Conservation (phyloP, 2,113 vertebrate genomes). For the Coptodon rendalli region DNA sequence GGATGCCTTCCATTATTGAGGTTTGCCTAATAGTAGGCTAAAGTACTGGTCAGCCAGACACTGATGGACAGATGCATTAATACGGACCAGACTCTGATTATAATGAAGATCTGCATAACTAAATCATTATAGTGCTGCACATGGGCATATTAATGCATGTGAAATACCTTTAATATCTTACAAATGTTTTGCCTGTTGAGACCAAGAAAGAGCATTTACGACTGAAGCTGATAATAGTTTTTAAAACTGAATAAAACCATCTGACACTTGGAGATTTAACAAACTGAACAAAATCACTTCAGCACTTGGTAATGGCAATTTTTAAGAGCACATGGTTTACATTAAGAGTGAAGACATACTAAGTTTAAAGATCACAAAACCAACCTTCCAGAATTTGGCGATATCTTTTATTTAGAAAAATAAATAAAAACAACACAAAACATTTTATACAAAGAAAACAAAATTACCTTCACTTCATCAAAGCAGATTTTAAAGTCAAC, state of each 20-base stretch:
- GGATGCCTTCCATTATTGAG: background rate
- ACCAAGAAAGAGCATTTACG: background rate
- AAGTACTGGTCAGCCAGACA: background rate
- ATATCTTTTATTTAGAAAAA: conserved; percentile 63
- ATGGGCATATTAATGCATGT: background rate
- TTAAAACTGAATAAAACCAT: background rate
- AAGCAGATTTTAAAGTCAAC: background rate
- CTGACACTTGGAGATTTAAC: background rate
- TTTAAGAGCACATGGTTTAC: background rate
- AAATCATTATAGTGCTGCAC: background rate
- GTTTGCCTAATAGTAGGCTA: background rate
- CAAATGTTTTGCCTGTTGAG: background rate
- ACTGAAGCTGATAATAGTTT: background rate
- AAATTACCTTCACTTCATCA: conserved; percentile 32
- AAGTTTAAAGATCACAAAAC: background rate
- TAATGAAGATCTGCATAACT: background rate
- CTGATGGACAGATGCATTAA: background rate
- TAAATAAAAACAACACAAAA: conserved; percentile 61
- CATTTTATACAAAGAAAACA: conserved; percentile 48
- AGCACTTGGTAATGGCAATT: background rate
- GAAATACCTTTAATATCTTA: background rate
- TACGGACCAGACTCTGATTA: background rate
- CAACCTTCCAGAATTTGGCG: background rate
- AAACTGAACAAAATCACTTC: background rate
- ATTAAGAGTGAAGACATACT: background rate